Evolutionary conservation across 2,888 invertebrate species (phyloP), one percentile per base, ranked within the genome.

Genomic region (Achlya flavicornis): DNA sequence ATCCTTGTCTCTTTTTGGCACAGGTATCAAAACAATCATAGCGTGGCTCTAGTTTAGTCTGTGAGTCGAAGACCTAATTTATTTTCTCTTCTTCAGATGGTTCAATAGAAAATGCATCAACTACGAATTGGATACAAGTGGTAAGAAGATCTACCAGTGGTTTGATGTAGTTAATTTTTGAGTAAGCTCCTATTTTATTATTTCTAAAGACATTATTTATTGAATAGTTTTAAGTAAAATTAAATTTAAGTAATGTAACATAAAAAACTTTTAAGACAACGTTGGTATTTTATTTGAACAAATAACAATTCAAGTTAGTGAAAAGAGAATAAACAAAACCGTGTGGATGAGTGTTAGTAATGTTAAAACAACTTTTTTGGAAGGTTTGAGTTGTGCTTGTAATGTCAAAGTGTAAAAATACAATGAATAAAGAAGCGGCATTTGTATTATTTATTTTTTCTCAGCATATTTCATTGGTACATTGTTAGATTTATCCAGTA

Each of bases 401-500:
- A 33, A 16, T 16, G 63, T 68, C 61, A 61, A 38, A 64, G 26
- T 68, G 71, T 71, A 85, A 81, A 86, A 90, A 90, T 83, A 87
- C 91, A 87, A 80, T 79, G 82, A 91, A 91, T 92, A 92, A 92
- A 92, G 92, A 93, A 93, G 93, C 93, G 92, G 91, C 90, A 90
- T 92, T 92, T 90, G 90, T 93, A 91, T 92, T 86, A 88, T 93
- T 93, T 93, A 93, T 92, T 93, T 89, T 86, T 78, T 89, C 75
- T 89, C 87, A 92, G 93, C 93, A 85, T 92, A 92, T 91, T 90
- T 88, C 85, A 90, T 91, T 93, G 93, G 93, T 93, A 93, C 93
- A 93, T 92, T 92, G 87, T 90, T 87, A 90, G 88, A 85, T 90
- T 91, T 89, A 86, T 89, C 81, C 81, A 83, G 87, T 86, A 90